Conservation (phyloP, 2,888 invertebrate species). For the Idaea dimidiata region DNA sequence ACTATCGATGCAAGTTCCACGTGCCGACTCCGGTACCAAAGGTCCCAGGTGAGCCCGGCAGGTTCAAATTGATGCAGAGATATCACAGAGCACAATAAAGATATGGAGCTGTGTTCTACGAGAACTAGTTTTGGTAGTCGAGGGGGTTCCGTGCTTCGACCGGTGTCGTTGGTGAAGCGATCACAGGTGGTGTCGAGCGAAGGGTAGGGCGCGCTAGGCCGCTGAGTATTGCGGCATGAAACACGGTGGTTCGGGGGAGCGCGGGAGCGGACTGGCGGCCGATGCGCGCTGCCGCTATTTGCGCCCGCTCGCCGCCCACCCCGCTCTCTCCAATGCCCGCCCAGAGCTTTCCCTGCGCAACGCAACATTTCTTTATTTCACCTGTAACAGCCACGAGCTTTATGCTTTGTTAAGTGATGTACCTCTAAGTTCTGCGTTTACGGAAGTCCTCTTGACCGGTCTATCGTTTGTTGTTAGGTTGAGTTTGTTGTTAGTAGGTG, state of each 20-base stretch:
- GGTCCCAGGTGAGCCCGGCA: slow-evolving; percentile 39
- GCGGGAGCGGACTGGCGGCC: slow-evolving; percentile 53
- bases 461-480: background rate
- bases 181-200: slow-evolving; percentile 28
- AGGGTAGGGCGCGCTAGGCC: slow-evolving; percentile 23
- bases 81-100: slow-evolving; percentile 38
- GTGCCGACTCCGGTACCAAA: slow-evolving; percentile 35
- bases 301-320: slow-evolving; percentile 64
- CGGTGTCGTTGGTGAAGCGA: slow-evolving; percentile 26
- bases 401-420: slow-evolving; percentile 1
- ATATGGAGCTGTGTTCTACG: slow-evolving; percentile 6
- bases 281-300: slow-evolving; percentile 74
- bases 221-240: slow-evolving; percentile 17
- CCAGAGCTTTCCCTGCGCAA: slow-evolving; percentile 76
- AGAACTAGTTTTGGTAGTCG: slow-evolving; percentile 2
- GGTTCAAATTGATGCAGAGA: slow-evolving; percentile 37
- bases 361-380: slow-evolving; percentile 61
- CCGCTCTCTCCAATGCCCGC: slow-evolving; percentile 51
- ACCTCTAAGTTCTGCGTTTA: slow-evolving; percentile 10
- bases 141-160: background rate
- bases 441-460: background rate
- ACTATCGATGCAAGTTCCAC: slow-evolving; percentile 51
- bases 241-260: slow-evolving; percentile 32
- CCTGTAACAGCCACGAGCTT: slow-evolving; percentile 38
- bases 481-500: too few species aligned